These are phyloP conservation scores for Eueremaeus valkanovi DNA, from an alignment of 2,888 invertebrate genomes.

Conservation along the genomic window DNA sequence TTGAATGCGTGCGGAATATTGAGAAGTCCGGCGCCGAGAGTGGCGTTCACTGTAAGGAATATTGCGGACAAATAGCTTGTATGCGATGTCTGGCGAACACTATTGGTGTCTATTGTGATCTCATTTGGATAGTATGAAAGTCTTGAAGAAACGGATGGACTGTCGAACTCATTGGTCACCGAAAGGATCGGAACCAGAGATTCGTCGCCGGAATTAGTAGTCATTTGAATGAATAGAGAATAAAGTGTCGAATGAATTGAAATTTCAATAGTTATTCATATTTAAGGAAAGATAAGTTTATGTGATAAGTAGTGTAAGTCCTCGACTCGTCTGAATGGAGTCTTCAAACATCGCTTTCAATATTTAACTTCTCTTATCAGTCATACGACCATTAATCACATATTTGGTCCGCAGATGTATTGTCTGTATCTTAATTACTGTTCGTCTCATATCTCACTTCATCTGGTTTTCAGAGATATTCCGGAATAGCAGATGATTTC, in stretches of 20 bases:
- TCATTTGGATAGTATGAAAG: background rate
- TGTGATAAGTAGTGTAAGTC: too few relatives aligned
- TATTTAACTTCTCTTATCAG: background rate
- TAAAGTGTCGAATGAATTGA: too few relatives aligned
- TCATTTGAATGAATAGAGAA: too few relatives aligned
- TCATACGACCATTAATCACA: too few relatives aligned
- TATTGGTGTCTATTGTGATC: background rate
- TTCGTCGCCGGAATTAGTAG: background rate
- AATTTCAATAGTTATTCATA: background rate
- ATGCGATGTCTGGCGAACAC: background rate
- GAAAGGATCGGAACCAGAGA: background rate
- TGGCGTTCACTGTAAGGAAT: conserved; percentile 56
- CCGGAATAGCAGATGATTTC: too few relatives aligned
- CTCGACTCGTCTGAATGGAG: too few relatives aligned
- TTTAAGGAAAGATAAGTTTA: background rate
- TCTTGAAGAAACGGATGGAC: background rate
- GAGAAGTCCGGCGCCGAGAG: conserved; percentile 61
- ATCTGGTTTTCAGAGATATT: too few relatives aligned
- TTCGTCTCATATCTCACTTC: too few relatives aligned
- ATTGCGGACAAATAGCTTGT: conserved; percentile 42
- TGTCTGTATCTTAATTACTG: too few relatives aligned
- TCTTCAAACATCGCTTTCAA: background rate
- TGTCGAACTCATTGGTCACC: background rate
- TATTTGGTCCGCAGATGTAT: too few relatives aligned
- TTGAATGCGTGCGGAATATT: conserved; percentile 62